Evolutionary conservation across 2,113 vertebrate genomes (phyloP).

Genomic region (Hemichromis elongatus): DNA sequence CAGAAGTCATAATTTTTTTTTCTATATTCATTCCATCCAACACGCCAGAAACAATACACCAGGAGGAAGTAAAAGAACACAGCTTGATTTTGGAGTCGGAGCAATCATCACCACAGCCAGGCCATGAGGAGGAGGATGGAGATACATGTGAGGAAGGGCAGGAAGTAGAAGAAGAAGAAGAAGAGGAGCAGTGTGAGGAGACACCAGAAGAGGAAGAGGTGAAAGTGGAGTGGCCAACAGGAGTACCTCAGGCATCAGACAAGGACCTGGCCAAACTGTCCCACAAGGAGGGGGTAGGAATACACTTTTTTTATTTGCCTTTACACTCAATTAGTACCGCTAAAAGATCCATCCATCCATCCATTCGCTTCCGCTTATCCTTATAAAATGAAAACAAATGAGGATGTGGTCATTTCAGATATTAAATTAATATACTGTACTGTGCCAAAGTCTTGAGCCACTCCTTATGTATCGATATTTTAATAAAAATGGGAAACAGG

Average conservation of each 20-base stretch:
- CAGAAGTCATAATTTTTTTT: neutral
- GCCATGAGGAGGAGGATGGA: neutral
- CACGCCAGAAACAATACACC: neutral
- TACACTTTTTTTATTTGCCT: neutral
- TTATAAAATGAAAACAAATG: neutral
- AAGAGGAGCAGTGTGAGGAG: slow-evolving; percentile 54
- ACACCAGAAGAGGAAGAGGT: slow-evolving; percentile 69
- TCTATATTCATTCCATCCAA: slow-evolving; percentile 20
- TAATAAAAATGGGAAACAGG: too few species aligned
- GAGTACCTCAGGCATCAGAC: slow-evolving; percentile 80
- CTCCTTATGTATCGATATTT: neutral
- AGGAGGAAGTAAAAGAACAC: neutral
- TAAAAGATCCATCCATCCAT: too few species aligned
- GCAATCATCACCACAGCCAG: neutral
- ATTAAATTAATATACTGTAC: neutral
- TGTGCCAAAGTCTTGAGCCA: accelerated
- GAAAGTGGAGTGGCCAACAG: slow-evolving; percentile 63
- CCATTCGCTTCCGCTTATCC: too few species aligned
- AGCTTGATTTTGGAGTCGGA: neutral
- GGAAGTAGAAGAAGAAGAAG: slow-evolving; percentile 9
- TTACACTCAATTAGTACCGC: neutral
- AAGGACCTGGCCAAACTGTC: slow-evolving; percentile 89
- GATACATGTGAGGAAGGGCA: neutral
- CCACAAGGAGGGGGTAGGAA: slow-evolving; percentile 84
- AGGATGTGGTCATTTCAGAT: neutral